Evolutionary conservation across 2,113 vertebrate genomes (phyloP).

Genomic region (Epinephelus fuscoguttatus): DNA sequence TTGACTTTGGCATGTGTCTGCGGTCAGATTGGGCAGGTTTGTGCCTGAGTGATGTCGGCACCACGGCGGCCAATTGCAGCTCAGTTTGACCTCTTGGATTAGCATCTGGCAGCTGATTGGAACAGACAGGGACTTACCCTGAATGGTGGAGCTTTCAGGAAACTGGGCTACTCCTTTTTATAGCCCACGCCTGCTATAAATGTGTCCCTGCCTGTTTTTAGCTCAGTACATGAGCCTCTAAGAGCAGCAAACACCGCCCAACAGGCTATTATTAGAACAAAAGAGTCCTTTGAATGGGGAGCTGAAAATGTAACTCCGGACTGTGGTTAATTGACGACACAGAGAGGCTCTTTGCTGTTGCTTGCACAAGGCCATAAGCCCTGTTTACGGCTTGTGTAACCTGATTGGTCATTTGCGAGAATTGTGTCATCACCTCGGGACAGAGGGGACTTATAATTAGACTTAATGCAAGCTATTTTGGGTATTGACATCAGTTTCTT

Average conservation of each 20-base stretch:
- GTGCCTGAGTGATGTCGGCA: slow-evolving; percentile 10
- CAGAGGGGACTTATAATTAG: slow-evolving; percentile 5
- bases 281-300: slow-evolving; percentile 55
- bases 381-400: slow-evolving; percentile 15
- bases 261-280: slow-evolving; percentile 74
- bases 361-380: slow-evolving; percentile 10
- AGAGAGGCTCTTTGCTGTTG: slow-evolving; percentile 17
- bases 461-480: slow-evolving; percentile 13
- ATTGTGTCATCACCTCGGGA: slow-evolving; percentile 8
- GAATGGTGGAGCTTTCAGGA: slow-evolving; percentile 50
- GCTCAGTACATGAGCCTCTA: slow-evolving; percentile 32
- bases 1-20: slow-evolving; percentile 15
- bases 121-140: slow-evolving; percentile 59
- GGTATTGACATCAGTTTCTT: slow-evolving; percentile 22
- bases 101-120: slow-evolving; percentile 55
- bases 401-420: slow-evolving; percentile 29
- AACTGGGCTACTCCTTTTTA: slow-evolving; percentile 68
- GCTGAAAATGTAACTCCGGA: slow-evolving; percentile 40
- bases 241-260: slow-evolving; percentile 43
- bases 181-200: slow-evolving; percentile 59
- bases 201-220: slow-evolving; percentile 66
- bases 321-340: slow-evolving; percentile 42
- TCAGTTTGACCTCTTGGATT: slow-evolving; percentile 35
- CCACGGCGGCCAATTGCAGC: slow-evolving; percentile 36
- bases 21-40: slow-evolving; percentile 17